Conservation (phyloP, 2,113 vertebrate species). For the Pseudorhombus dupliciocellatus region DNA sequence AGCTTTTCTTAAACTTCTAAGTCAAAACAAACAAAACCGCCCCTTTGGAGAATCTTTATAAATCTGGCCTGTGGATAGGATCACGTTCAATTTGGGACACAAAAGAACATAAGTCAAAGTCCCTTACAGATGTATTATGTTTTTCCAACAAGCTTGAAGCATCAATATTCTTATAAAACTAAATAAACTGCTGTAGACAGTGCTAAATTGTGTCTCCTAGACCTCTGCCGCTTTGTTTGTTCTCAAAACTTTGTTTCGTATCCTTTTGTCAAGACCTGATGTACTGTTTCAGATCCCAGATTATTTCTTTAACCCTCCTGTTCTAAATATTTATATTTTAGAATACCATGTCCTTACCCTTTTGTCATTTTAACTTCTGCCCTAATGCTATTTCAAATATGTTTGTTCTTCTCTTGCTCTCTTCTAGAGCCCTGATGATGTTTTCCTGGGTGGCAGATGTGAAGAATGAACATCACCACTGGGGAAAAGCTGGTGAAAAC, state of each 20-base stretch:
- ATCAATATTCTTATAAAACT: not conserved
- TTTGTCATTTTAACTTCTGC: not conserved
- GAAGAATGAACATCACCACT: constrained; percentile 42
- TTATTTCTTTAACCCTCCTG: not conserved
- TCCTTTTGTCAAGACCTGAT: constrained; percentile 14
- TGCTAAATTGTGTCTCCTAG: constrained; percentile 13
- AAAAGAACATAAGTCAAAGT: constrained; percentile 8
- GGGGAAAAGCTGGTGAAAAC: constrained; percentile 51
- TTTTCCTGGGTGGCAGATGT: constrained; percentile 46
- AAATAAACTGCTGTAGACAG: not conserved
- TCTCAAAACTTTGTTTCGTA: not conserved
- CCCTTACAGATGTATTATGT: not conserved
- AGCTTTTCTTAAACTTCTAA: constrained; percentile 9
- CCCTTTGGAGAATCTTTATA: not conserved
- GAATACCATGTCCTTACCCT: not conserved
- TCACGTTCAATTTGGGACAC: not conserved
- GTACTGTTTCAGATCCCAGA: not conserved
- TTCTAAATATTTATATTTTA: constrained; percentile 14
- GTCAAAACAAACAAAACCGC: constrained; percentile 20
- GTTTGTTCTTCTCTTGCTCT: constrained; percentile 27
- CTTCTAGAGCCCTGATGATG: constrained; percentile 69
- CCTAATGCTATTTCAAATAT: not conserved
- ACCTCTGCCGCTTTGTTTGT: not conserved
- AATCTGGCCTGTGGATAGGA: constrained; percentile 1
- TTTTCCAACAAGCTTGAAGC: not conserved